Evolutionary conservation across 2,888 invertebrate genomes (phyloP).

Genomic region (Noctua janthe): DNA sequence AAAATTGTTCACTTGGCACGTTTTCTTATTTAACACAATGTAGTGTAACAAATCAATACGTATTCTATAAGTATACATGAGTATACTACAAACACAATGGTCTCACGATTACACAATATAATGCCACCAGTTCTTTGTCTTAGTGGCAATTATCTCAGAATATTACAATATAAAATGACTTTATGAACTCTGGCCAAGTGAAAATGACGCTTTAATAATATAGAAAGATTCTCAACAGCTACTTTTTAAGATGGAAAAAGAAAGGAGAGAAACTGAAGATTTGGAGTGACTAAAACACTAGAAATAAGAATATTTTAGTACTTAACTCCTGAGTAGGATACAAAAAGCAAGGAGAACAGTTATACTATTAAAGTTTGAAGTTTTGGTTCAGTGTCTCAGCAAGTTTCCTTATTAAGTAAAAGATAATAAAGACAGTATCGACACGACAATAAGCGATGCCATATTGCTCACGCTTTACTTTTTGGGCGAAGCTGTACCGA

Average conservation of each 20-base stretch:
- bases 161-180: slow-evolving; percentile 8
- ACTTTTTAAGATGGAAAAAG: neutral
- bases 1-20: slow-evolving; percentile 2
- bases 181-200: neutral
- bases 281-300: neutral
- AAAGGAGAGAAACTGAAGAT: neutral
- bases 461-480: slow-evolving; percentile 3
- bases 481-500: neutral
- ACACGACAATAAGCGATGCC: neutral
- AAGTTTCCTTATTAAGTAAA: slow-evolving; percentile 12
- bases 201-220: slow-evolving; percentile 1
- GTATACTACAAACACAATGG: slow-evolving; percentile 36
- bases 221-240: neutral
- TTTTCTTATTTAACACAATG: slow-evolving; percentile 27
- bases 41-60: slow-evolving; percentile 27
- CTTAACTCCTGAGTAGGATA: neutral
- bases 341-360: neutral
- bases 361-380: neutral
- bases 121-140: slow-evolving; percentile 46
- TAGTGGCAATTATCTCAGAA: slow-evolving; percentile 35
- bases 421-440: slow-evolving; percentile 3
- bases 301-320: neutral
- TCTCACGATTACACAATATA: slow-evolving; percentile 61
- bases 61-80: slow-evolving; percentile 14
- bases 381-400: neutral